Base-by-base conservation (phyloP, 2,888 invertebrate species). In the Catocala fraxini region DNA sequence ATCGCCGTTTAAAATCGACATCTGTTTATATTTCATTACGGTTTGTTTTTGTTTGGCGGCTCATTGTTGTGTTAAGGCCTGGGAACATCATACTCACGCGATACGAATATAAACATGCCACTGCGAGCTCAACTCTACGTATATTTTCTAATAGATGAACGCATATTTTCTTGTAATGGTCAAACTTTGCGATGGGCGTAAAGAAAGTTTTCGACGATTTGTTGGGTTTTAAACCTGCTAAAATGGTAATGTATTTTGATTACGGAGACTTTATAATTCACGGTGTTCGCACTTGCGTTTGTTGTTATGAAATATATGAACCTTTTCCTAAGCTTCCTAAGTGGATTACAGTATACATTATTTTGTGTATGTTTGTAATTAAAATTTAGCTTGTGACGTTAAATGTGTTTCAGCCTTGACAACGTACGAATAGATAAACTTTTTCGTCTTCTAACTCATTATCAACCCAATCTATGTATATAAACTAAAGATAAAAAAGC, bases 151-250 rank as follows among this genome's bases (percentile, higher is more conserved):
- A 89, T 92, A 91, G 89, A 89, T 85, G 88, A 87, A 90, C 86
- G 87, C 87, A 89, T 91, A 91, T 90, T 91, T 92, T 86, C 84
- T 87, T 86, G 83, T 92, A 92, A 93, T 89, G 90, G 89, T 87
- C 86, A 83, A 92, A 93, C 86, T 93, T 91, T 88, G 82, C 83
- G 80, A 84, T 86, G 81, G 81, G 80, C 77, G 77, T 71, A 75
- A 78, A 80, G 73, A 82, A 85, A 84, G 75, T 83, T 87, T 83
- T 74, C 63, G 81, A 81, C 81, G 80, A 84, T 85, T 85, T 82
- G 82, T 85, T 85, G 82, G 77, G 77, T 78, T 84, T 86, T 83
- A 85, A 86, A 83, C 77, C 72, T 72, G 70, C 68, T 78, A 73
- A 73, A 80, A 75, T 73, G 65, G 68, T 69, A 71, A 73, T 73